These are phyloP conservation scores for Hydra vulgaris DNA, from an alignment of 30 jellyfish, hydroid and myxozoan genomes.

Conservation along the genomic window DNA sequence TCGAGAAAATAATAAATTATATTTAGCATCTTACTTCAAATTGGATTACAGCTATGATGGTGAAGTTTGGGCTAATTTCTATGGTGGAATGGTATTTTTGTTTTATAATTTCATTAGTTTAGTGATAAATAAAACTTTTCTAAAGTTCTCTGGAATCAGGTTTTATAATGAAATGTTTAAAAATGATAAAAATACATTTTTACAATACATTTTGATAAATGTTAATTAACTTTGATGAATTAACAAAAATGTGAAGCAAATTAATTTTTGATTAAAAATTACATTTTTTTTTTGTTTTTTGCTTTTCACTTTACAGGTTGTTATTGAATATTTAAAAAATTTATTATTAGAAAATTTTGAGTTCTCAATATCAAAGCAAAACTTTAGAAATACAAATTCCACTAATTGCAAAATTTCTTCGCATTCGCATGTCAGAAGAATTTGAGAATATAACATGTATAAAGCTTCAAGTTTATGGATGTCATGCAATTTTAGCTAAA, in stretches of 20 bases:
- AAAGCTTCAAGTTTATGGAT: slow-evolving; percentile 24
- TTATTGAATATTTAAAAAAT: too few species aligned
- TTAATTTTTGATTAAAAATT: too few species aligned
- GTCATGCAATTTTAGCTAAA: slow-evolving; percentile 11
- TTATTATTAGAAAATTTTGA: background rate
- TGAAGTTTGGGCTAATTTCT: slow-evolving; percentile 14
- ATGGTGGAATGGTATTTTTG: slow-evolving; percentile 13
- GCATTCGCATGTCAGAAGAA: background rate
- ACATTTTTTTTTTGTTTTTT: too few species aligned
- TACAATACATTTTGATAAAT: too few species aligned
- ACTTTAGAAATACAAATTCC: background rate
- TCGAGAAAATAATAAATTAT: background rate
- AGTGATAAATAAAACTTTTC: background rate
- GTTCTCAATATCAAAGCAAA: background rate
- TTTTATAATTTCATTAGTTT: background rate
- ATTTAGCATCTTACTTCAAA: slow-evolving; percentile 9
- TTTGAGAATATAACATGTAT: slow-evolving; percentile 12
- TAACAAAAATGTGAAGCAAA: too few species aligned
- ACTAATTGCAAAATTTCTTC: slow-evolving; percentile 11
- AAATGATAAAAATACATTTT: too few species aligned
- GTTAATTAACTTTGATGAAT: too few species aligned
- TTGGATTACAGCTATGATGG: slow-evolving; percentile 13
- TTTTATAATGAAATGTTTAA: too few species aligned
- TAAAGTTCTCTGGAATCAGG: too few species aligned
- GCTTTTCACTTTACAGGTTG: too few species aligned